Base-by-base conservation (phyloP, 1,140 invertebrate species). In the Venturia canescens region DNA sequence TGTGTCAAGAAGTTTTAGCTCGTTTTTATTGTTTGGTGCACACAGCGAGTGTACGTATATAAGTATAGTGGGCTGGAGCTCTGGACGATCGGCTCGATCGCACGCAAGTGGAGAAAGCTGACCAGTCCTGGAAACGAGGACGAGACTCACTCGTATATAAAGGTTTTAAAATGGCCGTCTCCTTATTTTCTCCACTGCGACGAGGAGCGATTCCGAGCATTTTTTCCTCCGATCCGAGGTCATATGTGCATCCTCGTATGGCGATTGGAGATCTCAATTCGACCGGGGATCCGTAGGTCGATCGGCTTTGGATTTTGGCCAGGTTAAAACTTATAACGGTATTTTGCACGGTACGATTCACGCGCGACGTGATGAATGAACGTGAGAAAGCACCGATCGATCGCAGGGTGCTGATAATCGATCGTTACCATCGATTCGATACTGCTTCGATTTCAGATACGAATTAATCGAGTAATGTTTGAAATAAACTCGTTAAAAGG, bases 71-170 rank as follows among this genome's bases (percentile, higher is more conserved):
- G 53, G 74, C 34, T 75, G 34, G 70, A 66, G 70, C 50, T 75
- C 60, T 18, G 13, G 18, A 23, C 29, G 53, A 76, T 76, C 53
- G 29, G 21, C 60, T 21, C 53, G 50, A 76, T 76, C 53, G 53
- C 50, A 27, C n/a, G 23, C 44, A 44, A 76, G 53, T 76, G 74
- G 74, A 76, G 74, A 76, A 76, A 76, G 74, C 74, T 76, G 74
- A 76, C 74, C 74, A 34, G 71, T 74, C 53, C 63, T 48, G 53
- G 74, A 76, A 76, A 76, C 53, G 74, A 63, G 74, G 74, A 76
- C 74, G 74, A 66, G 60, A 63, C 48, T 34, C 53, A 38, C 34
- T 76, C 74, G 53, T 60, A 38, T 76, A 76, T n/a, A 57, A 2
- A 57, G 53, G 27, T 60, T 76, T 60, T 76, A 50, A 74, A 15